These are phyloP conservation scores for Pholis gunnellus DNA, from an alignment of 2,113 vertebrate genomes.

Conservation along the genomic window DNA sequence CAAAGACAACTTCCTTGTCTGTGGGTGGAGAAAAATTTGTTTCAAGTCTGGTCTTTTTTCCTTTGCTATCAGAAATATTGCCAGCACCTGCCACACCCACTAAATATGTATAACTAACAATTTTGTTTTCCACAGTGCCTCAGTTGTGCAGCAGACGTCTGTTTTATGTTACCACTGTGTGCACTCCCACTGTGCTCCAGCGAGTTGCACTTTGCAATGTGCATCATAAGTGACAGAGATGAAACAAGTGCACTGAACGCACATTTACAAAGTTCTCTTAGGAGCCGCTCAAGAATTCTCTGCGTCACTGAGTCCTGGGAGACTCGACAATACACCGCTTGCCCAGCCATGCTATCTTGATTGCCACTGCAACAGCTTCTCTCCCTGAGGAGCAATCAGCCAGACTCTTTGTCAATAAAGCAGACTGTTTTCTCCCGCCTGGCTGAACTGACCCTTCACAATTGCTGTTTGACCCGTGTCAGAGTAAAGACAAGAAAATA, in stretches of 20 bases:
- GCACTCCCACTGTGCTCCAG: not conserved
- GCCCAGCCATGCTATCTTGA: conserved; percentile 59
- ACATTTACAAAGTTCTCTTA: conserved; percentile 47
- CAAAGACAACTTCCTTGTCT: not conserved
- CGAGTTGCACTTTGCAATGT: conserved; percentile 17
- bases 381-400: conserved; percentile 71
- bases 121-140: not conserved
- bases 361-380: conserved; percentile 72
- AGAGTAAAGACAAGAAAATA: conserved; percentile 60
- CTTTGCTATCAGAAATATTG: not conserved
- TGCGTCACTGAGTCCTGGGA: conserved; percentile 10
- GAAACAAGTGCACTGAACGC: conserved; percentile 37
- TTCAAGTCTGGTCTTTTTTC: not conserved
- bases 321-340: conserved; percentile 19
- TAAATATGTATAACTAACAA: not conserved
- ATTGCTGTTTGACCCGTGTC: conserved; percentile 74
- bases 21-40: not conserved
- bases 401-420: conserved; percentile 76
- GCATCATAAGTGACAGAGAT: conserved; percentile 28
- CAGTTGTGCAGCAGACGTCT: not conserved
- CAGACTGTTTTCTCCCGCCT: conserved; percentile 59
- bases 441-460: conserved; percentile 63
- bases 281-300: conserved; percentile 35
- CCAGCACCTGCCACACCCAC: not conserved
- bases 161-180: conserved; percentile 17